Percentiles rank a stretch among this genome's conserved stretches.
Conservation (phyloP, 2,113 vertebrate genomes). For the Gallinago media region DNA sequence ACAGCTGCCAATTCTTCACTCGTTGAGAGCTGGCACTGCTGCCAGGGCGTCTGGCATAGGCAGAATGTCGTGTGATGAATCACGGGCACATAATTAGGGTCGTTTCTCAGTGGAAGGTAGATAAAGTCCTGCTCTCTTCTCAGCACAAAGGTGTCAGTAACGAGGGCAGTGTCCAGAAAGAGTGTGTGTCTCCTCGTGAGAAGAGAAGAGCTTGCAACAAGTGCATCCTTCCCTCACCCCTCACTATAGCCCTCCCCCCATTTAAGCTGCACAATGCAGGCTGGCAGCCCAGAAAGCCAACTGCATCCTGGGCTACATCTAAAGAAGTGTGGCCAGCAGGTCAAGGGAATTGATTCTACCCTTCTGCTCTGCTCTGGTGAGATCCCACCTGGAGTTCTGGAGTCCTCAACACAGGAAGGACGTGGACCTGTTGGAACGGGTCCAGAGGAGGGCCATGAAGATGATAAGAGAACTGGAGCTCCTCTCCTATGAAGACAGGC, state of each 20-base stretch:
- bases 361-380: too few species aligned
- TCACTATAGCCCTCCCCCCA: accelerated
- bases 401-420: too few species aligned
- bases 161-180: background rate
- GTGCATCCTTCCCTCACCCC: background rate
- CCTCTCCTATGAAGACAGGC: too few species aligned
- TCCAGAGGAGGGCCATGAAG: too few species aligned
- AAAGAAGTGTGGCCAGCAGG: too few species aligned
- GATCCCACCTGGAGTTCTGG: too few species aligned
- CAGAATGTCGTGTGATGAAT: accelerated
- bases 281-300: too few species aligned
- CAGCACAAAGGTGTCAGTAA: background rate
- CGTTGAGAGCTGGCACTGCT: background rate
- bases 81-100: background rate
- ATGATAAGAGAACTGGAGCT: too few species aligned
- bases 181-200: accelerated
- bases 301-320: too few species aligned
- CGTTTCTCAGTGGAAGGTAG: background rate
- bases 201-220: background rate
- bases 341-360: too few species aligned
- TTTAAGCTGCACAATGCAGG: background rate
- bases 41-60: background rate
- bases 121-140: background rate
- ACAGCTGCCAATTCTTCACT: background rate
- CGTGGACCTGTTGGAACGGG: too few species aligned